Evolutionary conservation across 2,888 invertebrate genomes (phyloP).

Genomic region (Metellina segmentata): DNA sequence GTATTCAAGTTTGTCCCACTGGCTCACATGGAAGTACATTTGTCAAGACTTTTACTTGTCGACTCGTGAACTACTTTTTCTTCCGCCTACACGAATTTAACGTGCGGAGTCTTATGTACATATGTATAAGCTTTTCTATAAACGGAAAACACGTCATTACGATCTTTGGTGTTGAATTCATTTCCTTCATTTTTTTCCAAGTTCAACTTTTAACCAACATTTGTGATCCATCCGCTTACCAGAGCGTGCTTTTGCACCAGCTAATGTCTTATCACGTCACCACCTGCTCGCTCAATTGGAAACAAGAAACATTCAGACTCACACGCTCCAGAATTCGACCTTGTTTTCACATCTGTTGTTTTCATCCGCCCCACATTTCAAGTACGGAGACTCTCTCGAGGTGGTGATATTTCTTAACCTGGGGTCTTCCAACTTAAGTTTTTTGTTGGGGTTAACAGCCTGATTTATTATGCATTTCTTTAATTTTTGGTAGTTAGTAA

Average conservation of each 20-base stretch:
- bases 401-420: neutral
- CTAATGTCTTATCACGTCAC: slow-evolving; percentile 18
- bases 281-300: slow-evolving; percentile 36
- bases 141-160: neutral
- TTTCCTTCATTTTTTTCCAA: neutral
- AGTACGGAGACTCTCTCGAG: neutral
- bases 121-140: neutral
- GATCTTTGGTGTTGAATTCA: neutral
- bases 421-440: neutral
- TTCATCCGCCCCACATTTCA: neutral
- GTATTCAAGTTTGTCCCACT: no score
- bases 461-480: no score
- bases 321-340: neutral
- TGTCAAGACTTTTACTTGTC: no score
- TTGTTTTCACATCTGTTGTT: neutral
- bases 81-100: no score
- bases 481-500: no score
- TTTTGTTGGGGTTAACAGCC: neutral
- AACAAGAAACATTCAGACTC: slow-evolving; percentile 12
- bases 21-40: no score
- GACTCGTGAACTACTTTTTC: no score
- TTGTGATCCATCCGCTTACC: neutral
- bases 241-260: slow-evolving; percentile 37
- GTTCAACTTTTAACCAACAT: neutral
- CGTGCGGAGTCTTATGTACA: no score